phyloP scores from a whole-genome alignment of 2,113 vertebrate genomes.

The Proterorhinus semilunaris region DNA sequence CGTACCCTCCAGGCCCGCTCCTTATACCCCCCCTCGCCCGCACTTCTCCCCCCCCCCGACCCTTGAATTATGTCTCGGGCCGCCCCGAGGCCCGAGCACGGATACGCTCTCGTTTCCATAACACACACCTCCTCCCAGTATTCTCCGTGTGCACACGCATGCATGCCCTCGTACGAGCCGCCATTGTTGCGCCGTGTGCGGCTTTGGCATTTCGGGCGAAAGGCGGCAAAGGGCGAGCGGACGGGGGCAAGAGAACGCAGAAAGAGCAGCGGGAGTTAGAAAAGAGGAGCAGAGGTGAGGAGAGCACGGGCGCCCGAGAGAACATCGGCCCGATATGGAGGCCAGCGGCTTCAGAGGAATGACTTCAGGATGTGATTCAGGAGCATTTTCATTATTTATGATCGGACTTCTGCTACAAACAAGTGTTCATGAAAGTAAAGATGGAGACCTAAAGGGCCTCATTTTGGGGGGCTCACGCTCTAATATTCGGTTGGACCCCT shows the following conservation, averaged over 20 bases:
- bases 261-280: neutral
- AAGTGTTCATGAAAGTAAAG: too few relatives aligned
- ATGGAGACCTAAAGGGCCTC: too few relatives aligned
- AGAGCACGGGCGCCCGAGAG: too few relatives aligned
- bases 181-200: constrained; percentile 35
- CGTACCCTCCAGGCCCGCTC: constrained; percentile 47
- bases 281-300: neutral
- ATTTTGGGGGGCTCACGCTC: too few relatives aligned
- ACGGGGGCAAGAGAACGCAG: constrained; percentile 8
- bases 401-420: too few relatives aligned
- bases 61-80: constrained; percentile 52
- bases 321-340: too few relatives aligned
- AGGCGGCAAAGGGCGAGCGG: constrained; percentile 60
- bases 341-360: too few relatives aligned
- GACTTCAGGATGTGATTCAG: too few relatives aligned
- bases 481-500: too few relatives aligned
- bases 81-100: constrained; percentile 53
- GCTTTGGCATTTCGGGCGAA: constrained; percentile 54
- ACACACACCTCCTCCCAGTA: constrained; percentile 41
- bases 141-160: constrained; percentile 59
- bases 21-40: constrained; percentile 29
- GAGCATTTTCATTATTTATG: too few relatives aligned
- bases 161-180: constrained; percentile 41
- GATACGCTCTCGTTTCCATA: constrained; percentile 59
- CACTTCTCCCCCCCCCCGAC: constrained; percentile 42